Conservation (phyloP, 2,113 vertebrate genomes). For the Chiloscyllium plagiosum region DNA sequence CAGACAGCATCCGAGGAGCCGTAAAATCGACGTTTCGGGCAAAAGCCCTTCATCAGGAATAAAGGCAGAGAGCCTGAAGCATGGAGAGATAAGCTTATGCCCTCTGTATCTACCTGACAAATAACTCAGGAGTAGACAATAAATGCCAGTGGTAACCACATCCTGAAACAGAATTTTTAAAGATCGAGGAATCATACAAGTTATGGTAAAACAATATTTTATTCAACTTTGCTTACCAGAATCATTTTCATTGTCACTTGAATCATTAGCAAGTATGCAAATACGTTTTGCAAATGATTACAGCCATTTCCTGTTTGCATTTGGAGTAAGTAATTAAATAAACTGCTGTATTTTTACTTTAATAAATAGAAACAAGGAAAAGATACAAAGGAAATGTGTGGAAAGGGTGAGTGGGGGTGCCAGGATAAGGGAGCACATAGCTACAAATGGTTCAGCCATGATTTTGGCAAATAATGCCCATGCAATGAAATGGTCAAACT, state of each 20-base stretch:
- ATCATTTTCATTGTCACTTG: constrained; percentile 15
- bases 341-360: not conserved
- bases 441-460: not conserved
- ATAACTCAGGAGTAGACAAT: not conserved
- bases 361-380: constrained; percentile 34
- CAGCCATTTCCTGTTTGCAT: not conserved
- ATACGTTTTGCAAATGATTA: constrained; percentile 4
- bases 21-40: too few relatives aligned
- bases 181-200: not conserved
- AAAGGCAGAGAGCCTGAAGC: too few relatives aligned
- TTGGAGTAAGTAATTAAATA: constrained; percentile 34
- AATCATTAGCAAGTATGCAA: constrained; percentile 19
- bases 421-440: not conserved
- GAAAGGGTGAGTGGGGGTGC: not conserved
- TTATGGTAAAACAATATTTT: constrained; percentile 36
- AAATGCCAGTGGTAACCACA: not conserved
- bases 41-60: too few relatives aligned
- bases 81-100: too few relatives aligned
- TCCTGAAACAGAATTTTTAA: not conserved
- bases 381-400: not conserved
- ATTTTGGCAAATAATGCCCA: not conserved
- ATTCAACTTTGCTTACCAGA: not conserved
- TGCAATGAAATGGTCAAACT: not conserved
- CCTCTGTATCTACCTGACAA: not conserved
- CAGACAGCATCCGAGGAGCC: too few relatives aligned